These are phyloP conservation scores for Podarcis muralis DNA, from an alignment of 2,113 vertebrate species.

Conservation along the genomic window DNA sequence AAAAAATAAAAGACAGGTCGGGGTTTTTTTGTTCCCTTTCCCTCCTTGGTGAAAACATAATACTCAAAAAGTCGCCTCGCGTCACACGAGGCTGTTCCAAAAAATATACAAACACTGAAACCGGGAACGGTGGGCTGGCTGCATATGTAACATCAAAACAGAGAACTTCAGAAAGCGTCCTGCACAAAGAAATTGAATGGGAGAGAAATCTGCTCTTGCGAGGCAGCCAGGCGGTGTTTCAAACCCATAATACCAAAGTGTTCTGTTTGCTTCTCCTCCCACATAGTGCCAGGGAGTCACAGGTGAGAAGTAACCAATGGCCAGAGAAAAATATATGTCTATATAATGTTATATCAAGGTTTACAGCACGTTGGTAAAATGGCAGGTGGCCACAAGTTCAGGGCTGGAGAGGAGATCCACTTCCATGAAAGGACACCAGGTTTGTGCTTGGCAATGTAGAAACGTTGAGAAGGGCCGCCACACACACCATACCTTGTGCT, in stretches of 20 bases:
- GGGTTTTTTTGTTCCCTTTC: conserved; percentile 37
- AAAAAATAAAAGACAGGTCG: conserved; percentile 56
- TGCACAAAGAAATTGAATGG: conserved; percentile 63
- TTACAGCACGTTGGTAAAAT: neutral
- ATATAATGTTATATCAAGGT: neutral
- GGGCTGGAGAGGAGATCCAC: neutral
- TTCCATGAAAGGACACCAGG: accelerated
- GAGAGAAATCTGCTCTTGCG: conserved; percentile 61
- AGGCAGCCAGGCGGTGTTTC: conserved; percentile 23
- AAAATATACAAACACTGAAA: conserved; percentile 65
- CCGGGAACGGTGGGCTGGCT: conserved; percentile 44
- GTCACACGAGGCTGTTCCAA: conserved; percentile 59
- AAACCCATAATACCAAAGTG: conserved; percentile 40
- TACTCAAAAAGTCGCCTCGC: conserved; percentile 32
- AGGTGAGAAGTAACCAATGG: neutral
- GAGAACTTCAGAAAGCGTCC: conserved; percentile 54
- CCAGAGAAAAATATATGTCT: no score
- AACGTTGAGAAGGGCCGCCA: accelerated
- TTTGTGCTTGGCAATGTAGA: neutral
- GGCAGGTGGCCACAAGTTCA: accelerated
- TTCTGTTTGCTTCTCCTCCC: neutral
- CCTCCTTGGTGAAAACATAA: conserved; percentile 41
- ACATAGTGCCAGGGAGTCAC: neutral
- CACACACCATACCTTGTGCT: neutral
- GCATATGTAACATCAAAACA: conserved; percentile 63